Conservation (phyloP, 2,797 vertebrate species). For the Enteromius anoplus region DNA sequence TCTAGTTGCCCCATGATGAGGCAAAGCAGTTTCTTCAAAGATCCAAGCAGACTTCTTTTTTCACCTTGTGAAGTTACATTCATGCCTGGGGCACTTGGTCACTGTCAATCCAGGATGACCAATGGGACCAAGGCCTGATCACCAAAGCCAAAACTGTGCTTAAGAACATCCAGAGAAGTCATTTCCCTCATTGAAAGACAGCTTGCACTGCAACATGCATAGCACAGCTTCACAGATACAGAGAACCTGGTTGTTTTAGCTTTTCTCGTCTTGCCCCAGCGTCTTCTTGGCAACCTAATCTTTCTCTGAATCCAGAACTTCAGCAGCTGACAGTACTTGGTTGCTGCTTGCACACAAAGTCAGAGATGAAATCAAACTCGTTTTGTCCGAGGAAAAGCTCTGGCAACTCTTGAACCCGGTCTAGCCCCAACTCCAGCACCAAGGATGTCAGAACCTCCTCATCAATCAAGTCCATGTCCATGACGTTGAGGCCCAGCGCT, state of each 20-base stretch:
- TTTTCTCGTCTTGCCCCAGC: constrained; percentile 33
- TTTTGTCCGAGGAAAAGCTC: constrained; percentile 97
- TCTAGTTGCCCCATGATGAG: constrained; percentile 59
- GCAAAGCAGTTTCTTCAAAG: constrained; percentile 51
- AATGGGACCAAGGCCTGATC: constrained; percentile 66
- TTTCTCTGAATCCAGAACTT: constrained; percentile 54
- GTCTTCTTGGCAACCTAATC: constrained; percentile 21
- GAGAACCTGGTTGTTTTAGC: constrained; percentile 45
- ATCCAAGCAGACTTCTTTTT: constrained; percentile 63
- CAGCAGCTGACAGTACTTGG: constrained; percentile 93
- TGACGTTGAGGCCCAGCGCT: constrained; percentile 79
- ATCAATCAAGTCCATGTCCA: constrained; percentile 93
- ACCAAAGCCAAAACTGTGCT: constrained; percentile 60
- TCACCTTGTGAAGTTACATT: constrained; percentile 55
- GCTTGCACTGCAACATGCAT: constrained; percentile 53
- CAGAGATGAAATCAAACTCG: constrained; percentile 94
- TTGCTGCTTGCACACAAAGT: constrained; percentile 95
- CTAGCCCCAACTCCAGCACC: constrained; percentile 91
- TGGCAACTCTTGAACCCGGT: constrained; percentile 92
- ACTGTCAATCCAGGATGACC: constrained; percentile 57
- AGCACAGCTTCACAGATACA: constrained; percentile 53
- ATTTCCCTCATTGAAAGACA: constrained; percentile 9
- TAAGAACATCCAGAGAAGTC: neutral
- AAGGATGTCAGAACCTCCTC: constrained; percentile 95
- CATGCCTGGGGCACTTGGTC: constrained; percentile 47